Percentiles rank a stretch among this genome's conserved stretches.
phyloP scores from a whole-genome alignment of 30 jellyfish, hydroid and myxozoan species.

The Clytia hemisphaerica region DNA sequence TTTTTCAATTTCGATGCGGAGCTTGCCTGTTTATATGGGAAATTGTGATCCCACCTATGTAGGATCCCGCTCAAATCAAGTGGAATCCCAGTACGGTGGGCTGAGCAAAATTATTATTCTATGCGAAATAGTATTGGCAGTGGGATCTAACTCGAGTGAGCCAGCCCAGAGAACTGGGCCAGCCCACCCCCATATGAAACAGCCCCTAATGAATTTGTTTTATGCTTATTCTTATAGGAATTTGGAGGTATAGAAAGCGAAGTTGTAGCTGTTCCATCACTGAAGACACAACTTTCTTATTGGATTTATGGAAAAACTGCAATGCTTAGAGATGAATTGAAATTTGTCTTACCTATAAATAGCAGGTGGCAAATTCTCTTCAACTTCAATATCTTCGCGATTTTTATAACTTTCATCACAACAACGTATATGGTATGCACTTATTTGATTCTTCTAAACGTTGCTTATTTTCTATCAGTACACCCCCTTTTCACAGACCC shows the following conservation, averaged over 20 bases:
- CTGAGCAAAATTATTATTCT: background rate
- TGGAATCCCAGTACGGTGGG: too few relatives aligned
- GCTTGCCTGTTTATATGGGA: too few relatives aligned
- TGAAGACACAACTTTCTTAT: background rate
- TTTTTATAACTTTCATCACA: constrained; percentile 33
- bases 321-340: background rate
- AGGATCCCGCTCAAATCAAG: too few relatives aligned
- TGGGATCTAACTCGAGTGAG: too few relatives aligned
- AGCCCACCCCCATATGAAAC: background rate
- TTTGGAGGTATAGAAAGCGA: background rate
- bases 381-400: constrained; percentile 30
- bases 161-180: background rate
- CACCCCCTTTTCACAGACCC: too few relatives aligned
- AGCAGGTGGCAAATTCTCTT: constrained; percentile 32
- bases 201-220: background rate
- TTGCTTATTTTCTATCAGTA: too few relatives aligned
- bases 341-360: constrained; percentile 36
- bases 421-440: constrained; percentile 69
- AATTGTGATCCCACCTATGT: too few relatives aligned
- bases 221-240: background rate
- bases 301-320: background rate
- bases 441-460: too few relatives aligned
- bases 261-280: constrained; percentile 5
- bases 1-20: too few relatives aligned
- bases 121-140: background rate